These are phyloP conservation scores for Oxyura jamaicensis DNA, from an alignment of 2,113 vertebrate species.

Conservation along the genomic window DNA sequence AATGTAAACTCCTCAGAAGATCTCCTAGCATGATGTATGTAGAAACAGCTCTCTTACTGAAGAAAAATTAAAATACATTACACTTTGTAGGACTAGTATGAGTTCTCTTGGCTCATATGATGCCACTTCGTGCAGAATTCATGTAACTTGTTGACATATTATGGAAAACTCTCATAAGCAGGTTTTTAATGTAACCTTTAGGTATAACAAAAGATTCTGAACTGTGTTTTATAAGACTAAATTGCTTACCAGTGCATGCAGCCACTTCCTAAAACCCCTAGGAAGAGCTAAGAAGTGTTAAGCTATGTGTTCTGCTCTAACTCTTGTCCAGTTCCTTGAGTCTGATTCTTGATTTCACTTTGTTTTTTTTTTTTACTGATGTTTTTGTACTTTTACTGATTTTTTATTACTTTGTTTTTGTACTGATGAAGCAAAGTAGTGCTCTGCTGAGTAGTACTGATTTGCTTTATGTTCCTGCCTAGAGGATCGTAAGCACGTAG, in stretches of 20 bases:
- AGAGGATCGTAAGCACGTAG: background rate
- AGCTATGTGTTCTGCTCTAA: background rate
- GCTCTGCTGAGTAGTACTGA: background rate
- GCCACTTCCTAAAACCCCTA: background rate
- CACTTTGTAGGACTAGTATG: background rate
- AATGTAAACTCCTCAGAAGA: background rate
- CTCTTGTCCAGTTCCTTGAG: background rate
- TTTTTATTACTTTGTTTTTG: background rate
- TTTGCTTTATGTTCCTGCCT: background rate
- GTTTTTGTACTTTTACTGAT: too few species aligned
- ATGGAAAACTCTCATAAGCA: background rate
- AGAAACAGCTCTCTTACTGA: background rate
- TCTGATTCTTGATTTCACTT: background rate
- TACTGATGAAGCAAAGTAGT: background rate
- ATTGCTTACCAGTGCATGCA: background rate
- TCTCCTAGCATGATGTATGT: background rate
- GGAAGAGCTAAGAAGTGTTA: background rate
- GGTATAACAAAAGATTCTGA: background rate
- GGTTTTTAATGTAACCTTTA: background rate
- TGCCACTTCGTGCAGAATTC: background rate
- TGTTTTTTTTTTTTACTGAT: too few species aligned
- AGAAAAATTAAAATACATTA: background rate
- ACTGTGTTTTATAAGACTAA: background rate
- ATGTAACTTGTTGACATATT: background rate
- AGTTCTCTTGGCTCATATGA: background rate